A percentile compares a stretch with the other conserved stretches of the same genome.
Conservation (phyloP, 2,797 vertebrate species). For the Pseudochromis fuscus region DNA sequence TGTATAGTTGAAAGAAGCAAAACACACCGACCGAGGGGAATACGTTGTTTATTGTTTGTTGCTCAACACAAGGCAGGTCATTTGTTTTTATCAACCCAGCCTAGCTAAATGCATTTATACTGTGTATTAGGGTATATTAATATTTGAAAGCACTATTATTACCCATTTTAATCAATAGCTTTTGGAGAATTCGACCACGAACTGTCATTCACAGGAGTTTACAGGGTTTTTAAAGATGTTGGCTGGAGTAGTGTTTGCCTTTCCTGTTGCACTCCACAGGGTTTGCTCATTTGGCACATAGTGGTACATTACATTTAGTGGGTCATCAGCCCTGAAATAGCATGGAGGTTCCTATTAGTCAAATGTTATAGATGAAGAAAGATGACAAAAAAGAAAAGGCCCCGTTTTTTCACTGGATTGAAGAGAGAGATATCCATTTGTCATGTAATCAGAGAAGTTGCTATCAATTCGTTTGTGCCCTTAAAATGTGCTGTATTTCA, state of each 20-base stretch:
- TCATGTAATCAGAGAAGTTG: conserved; percentile 17
- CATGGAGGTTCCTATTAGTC: conserved; percentile 4
- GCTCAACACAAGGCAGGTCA: conserved; percentile 51
- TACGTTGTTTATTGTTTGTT: conserved; percentile 60
- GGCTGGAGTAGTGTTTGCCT: background rate
- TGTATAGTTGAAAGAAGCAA: conserved; percentile 59
- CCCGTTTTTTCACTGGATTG: background rate
- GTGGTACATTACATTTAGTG: background rate
- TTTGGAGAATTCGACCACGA: conserved; percentile 28
- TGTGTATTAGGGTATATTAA: conserved; percentile 32
- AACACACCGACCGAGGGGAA: conserved; percentile 38
- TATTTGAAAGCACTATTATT: conserved; percentile 45
- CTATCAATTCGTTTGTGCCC: conserved; percentile 58
- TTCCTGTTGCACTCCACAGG: background rate
- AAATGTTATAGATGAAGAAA: background rate
- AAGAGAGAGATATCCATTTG: background rate
- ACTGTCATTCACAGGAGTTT: conserved; percentile 19
- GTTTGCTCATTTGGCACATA: background rate
- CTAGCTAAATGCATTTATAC: conserved; percentile 42
- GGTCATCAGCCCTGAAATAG: conserved; percentile 5
- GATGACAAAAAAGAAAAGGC: background rate
- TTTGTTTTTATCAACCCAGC: conserved; percentile 63
- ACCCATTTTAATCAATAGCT: conserved; percentile 42
- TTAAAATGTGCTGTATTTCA: conserved; percentile 52
- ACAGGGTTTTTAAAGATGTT: conserved; percentile 5